Evolutionary conservation across 2,888 invertebrate species (phyloP).

Genomic region (Eristalis intricaria): DNA sequence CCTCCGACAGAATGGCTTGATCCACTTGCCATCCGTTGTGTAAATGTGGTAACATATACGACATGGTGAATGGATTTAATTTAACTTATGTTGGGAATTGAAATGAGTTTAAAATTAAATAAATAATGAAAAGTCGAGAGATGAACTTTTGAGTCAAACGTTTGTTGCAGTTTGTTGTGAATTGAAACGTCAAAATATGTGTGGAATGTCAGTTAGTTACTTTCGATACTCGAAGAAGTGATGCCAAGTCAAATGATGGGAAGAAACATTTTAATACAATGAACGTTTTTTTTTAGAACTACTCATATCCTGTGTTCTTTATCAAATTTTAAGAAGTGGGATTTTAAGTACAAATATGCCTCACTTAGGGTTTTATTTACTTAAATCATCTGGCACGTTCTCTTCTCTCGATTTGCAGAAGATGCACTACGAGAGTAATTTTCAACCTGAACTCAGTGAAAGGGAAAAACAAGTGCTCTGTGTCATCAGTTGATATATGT

Average conservation of each 20-base stretch:
- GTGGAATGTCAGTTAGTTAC: not conserved
- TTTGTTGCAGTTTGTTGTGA: slow-evolving; percentile 24
- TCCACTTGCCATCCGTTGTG: slow-evolving; percentile 99
- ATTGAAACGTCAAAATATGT: slow-evolving; percentile 18
- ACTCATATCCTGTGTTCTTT: no score
- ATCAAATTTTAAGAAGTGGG: no score
- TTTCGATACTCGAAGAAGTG: slow-evolving; percentile 45
- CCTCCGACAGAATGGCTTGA: slow-evolving; percentile 99
- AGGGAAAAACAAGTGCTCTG: not conserved
- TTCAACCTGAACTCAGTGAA: not conserved
- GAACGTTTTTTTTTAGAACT: no score
- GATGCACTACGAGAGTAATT: not conserved
- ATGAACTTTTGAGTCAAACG: slow-evolving; percentile 14
- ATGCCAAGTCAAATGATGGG: not conserved
- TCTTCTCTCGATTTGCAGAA: not conserved
- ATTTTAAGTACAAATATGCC: no score
- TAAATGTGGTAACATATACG: slow-evolving; percentile 99
- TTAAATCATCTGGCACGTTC: no score
- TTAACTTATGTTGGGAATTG: slow-evolving; percentile 2
- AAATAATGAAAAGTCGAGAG: not conserved
- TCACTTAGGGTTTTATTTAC: no score
- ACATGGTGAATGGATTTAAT: slow-evolving; percentile 86
- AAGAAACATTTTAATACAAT: not conserved
- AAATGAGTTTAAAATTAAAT: not conserved
- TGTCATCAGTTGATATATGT: not conserved